Conservation (phyloP, 2,797 vertebrate genomes). For the Megalops cyprinoides region DNA sequence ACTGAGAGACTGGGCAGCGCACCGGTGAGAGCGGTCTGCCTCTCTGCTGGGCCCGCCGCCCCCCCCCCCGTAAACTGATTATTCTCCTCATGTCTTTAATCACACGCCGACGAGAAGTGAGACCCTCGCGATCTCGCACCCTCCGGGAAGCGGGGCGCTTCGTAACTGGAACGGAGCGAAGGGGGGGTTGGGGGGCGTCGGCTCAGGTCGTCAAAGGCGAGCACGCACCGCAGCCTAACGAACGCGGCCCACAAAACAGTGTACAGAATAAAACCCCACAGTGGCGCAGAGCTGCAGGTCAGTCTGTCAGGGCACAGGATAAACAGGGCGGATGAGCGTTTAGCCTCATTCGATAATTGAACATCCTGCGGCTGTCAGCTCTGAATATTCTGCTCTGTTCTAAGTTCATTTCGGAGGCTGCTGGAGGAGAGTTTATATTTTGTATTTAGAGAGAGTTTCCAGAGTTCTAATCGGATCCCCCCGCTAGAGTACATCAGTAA, state of each 20-base stretch:
- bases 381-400: too few relatives aligned
- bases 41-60: neutral
- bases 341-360: too few relatives aligned
- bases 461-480: neutral
- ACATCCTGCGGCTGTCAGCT: neutral
- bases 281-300: neutral
- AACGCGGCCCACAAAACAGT: too few relatives aligned
- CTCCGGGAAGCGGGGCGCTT: neutral
- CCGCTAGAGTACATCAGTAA: neutral
- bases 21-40: neutral
- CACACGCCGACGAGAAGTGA: neutral
- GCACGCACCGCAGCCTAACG: too few relatives aligned
- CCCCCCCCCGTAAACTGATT: conserved; percentile 10
- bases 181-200: too few relatives aligned
- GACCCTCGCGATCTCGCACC: neutral
- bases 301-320: too few relatives aligned
- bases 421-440: neutral
- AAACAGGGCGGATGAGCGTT: too few relatives aligned
- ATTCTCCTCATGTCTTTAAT: conserved; percentile 7
- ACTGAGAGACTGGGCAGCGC: neutral
- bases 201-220: neutral
- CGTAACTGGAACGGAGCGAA: neutral
- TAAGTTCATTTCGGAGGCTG: neutral
- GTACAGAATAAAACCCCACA: neutral
- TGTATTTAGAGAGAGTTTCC: neutral